Evolutionary conservation across 2,888 invertebrate genomes (phyloP).

Genomic region (Allophyes oxyacanthae): DNA sequence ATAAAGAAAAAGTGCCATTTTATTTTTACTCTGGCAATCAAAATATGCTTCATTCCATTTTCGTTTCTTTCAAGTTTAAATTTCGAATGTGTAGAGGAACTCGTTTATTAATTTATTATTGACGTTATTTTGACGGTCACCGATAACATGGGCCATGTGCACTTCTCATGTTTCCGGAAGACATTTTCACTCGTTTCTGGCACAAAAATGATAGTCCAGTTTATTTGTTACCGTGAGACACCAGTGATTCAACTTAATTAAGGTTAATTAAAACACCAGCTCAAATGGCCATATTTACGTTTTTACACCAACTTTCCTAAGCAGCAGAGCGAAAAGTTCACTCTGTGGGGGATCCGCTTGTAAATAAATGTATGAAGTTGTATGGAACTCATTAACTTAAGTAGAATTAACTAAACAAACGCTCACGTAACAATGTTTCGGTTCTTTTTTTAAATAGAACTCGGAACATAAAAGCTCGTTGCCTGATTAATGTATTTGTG

Average conservation of each 20-base stretch:
- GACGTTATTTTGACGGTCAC: conserved; percentile 47
- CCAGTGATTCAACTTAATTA: conserved; percentile 77
- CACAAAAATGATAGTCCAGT: conserved; percentile 65
- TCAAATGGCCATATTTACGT: conserved; percentile 59
- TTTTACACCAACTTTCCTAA: conserved; percentile 47
- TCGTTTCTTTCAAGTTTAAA: too few relatives aligned
- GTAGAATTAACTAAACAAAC: conserved; percentile 47
- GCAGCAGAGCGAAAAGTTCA: conserved; percentile 43
- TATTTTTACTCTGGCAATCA: too few relatives aligned
- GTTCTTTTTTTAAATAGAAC: conserved; percentile 36
- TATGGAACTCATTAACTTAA: conserved; percentile 44
- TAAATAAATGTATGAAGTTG: conserved; percentile 28
- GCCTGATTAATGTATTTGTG: conserved; percentile 79
- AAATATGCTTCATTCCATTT: too few relatives aligned
- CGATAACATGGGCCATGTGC: conserved; percentile 46
- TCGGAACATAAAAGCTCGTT: conserved; percentile 59
- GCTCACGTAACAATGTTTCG: conserved; percentile 34
- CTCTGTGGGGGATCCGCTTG: conserved; percentile 30
- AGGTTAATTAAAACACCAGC: conserved; percentile 79
- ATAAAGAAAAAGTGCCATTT: too few relatives aligned
- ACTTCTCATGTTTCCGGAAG: conserved; percentile 51
- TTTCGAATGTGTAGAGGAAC: conserved; percentile 16
- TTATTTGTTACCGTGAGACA: conserved; percentile 76
- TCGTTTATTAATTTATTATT: conserved; percentile 31
- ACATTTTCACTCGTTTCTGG: conserved; percentile 45